These are phyloP conservation scores for Latrodectus geometricus DNA, from an alignment of 1,140 invertebrate species.

Conservation along the genomic window DNA sequence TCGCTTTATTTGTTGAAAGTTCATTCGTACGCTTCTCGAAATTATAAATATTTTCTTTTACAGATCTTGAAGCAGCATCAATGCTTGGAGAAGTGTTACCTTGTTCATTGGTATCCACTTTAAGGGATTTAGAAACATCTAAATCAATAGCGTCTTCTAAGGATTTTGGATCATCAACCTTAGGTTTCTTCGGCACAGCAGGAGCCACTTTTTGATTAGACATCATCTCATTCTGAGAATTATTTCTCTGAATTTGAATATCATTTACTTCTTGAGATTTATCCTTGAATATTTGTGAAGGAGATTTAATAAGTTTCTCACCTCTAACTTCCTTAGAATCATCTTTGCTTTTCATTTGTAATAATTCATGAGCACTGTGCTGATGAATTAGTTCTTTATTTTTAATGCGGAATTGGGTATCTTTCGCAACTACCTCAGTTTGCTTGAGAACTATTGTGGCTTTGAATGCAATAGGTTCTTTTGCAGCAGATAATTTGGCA, in stretches of 20 bases:
- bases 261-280: not conserved
- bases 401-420: slow-evolving; percentile 39
- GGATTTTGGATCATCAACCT: slow-evolving; percentile 12
- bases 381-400: slow-evolving; percentile 56
- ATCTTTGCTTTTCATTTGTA: slow-evolving; percentile 45
- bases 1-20: slow-evolving; percentile 26
- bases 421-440: slow-evolving; percentile 47
- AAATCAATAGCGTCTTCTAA: slow-evolving; percentile 13
- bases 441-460: slow-evolving; percentile 54
- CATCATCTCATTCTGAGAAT: not conserved
- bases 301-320: slow-evolving; percentile 45
- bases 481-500: not conserved
- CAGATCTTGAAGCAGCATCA: slow-evolving; percentile 41
- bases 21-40: slow-evolving; percentile 56
- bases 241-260: slow-evolving; percentile 3
- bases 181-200: slow-evolving; percentile 49
- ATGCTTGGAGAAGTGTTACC: slow-evolving; percentile 35
- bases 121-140: slow-evolving; percentile 4
- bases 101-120: slow-evolving; percentile 43
- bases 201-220: slow-evolving; percentile 44
- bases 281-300: slow-evolving; percentile 48
- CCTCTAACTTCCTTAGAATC: slow-evolving; percentile 13
- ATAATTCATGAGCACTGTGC: slow-evolving; percentile 49
- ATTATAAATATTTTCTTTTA: slow-evolving; percentile 60
- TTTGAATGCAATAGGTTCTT: slow-evolving; percentile 54